phyloP scores from a whole-genome alignment of 2,797 vertebrate genomes.

The Phalanger gymnotis region DNA sequence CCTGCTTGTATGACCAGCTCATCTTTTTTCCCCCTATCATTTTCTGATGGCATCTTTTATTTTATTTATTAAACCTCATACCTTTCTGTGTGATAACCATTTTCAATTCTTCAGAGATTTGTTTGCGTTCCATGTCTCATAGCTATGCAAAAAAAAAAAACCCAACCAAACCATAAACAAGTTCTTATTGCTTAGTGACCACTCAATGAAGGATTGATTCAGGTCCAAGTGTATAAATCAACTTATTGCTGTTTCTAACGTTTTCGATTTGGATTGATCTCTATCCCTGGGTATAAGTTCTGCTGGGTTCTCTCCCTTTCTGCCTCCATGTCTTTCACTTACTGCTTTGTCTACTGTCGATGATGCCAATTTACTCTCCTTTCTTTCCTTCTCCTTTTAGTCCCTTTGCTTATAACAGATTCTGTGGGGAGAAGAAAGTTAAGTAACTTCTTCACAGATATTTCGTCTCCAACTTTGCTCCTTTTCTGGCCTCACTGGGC shows the following conservation, averaged over 20 bases:
- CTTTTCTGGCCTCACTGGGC: constrained; percentile 44
- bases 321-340: not conserved
- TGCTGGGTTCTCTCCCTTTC: not conserved
- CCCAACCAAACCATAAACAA: not conserved
- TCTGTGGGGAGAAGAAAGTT: constrained; percentile 25
- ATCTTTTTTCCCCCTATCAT: not conserved
- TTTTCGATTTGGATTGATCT: not conserved
- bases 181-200: not conserved
- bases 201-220: not conserved
- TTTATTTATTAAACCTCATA: not conserved
- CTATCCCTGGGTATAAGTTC: not conserved
- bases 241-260: not conserved
- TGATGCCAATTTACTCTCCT: not conserved
- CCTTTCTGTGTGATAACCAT: not conserved
- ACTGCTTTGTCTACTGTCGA: not conserved
- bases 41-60: not conserved
- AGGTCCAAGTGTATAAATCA: not conserved
- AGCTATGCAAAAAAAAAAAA: not conserved
- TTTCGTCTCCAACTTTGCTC: constrained; percentile 61
- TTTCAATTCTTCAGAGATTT: not conserved
- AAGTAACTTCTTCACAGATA: constrained; percentile 64
- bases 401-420: constrained; percentile 27
- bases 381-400: constrained; percentile 26
- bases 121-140: not conserved
- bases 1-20: not conserved